These are phyloP conservation scores for Florisuga fusca DNA, from an alignment of 2,797 vertebrate genomes.

Conservation along the genomic window DNA sequence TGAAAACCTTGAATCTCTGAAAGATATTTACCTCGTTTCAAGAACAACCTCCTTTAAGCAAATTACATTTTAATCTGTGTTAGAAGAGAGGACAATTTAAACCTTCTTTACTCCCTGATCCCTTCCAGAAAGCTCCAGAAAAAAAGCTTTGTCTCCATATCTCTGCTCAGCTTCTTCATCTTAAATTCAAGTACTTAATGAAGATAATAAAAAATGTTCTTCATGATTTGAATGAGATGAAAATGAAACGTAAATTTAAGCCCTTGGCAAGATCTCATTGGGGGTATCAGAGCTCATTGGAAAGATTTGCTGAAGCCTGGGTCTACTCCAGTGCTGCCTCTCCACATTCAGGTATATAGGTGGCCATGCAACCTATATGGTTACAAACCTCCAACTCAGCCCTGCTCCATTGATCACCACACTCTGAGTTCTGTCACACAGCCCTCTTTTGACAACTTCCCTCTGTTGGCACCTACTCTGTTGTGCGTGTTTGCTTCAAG, in stretches of 20 bases:
- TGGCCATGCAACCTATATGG: neutral
- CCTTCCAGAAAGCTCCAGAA: neutral
- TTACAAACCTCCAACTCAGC: no score
- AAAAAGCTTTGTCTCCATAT: neutral
- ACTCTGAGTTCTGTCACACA: no score
- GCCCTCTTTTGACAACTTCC: no score
- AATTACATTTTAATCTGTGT: neutral
- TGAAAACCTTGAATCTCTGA: neutral
- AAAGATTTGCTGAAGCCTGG: neutral
- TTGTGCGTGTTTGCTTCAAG: neutral
- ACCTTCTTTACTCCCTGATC: neutral
- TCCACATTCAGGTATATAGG: neutral
- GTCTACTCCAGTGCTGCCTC: neutral
- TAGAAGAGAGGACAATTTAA: neutral
- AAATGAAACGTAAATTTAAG: neutral
- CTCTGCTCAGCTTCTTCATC: neutral
- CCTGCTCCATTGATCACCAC: no score
- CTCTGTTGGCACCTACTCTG: neutral
- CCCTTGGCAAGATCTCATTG: neutral
- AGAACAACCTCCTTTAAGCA: neutral
- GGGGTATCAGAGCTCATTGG: neutral
- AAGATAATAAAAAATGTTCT: neutral
- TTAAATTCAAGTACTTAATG: neutral
- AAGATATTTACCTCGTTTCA: neutral
- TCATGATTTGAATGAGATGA: neutral